Conservation (phyloP, 2,113 vertebrate genomes). For the Bambusicola thoracicus region DNA sequence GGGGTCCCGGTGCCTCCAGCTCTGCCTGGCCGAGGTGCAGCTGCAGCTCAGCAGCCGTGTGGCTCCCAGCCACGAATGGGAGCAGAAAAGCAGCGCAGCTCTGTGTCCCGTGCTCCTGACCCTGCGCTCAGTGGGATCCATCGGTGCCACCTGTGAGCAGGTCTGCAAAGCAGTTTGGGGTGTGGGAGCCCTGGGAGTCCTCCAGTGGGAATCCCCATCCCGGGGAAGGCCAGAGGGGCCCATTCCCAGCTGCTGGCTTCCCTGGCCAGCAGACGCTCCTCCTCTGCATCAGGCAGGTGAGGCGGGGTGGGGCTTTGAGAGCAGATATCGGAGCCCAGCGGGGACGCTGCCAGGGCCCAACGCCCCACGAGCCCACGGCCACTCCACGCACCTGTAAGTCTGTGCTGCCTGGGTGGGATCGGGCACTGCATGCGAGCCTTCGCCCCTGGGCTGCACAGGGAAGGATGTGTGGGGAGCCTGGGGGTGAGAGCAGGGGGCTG, state of each 20-base stretch:
- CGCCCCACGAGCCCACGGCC: not conserved
- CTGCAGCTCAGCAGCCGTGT: no score
- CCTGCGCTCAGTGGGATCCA: accelerated
- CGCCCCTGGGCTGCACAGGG: not conserved
- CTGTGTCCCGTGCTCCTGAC: accelerated
- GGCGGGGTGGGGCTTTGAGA: constrained; percentile 53
- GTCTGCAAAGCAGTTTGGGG: not conserved
- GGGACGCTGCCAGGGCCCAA: not conserved
- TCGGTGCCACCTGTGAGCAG: accelerated
- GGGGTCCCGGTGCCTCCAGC: no score
- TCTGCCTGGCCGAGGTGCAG: no score
- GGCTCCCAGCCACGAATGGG: not conserved
- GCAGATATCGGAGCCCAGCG: not conserved
- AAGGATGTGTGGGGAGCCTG: not conserved
- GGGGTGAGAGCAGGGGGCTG: not conserved
- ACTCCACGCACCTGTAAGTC: not conserved
- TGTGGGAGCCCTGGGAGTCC: not conserved
- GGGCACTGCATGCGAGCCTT: accelerated
- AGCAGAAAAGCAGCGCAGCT: accelerated
- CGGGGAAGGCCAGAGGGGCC: not conserved
- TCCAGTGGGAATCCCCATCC: accelerated
- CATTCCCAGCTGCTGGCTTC: accelerated
- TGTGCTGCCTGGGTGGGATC: not conserved
- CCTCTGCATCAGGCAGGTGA: constrained; percentile 36
- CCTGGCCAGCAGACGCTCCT: not conserved